Evolutionary conservation across 2,888 invertebrate genomes (phyloP).

Genomic region (Salticus scenicus): DNA sequence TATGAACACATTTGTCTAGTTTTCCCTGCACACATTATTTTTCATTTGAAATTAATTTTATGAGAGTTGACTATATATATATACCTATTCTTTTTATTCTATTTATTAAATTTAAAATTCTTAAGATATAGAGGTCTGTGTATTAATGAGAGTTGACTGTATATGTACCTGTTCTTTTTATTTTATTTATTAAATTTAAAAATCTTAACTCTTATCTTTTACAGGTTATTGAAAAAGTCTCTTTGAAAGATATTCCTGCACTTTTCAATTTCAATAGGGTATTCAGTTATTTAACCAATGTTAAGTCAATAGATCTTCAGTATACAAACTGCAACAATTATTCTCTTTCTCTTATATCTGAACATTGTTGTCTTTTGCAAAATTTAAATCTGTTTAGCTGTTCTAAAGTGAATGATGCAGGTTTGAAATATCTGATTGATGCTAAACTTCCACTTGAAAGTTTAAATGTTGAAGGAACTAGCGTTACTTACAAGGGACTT

Average conservation of each 20-base stretch:
- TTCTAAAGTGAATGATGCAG: constrained; percentile 41
- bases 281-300: constrained; percentile 19
- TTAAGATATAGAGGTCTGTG: too few relatives aligned
- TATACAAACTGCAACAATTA: constrained; percentile 40
- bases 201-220: constrained; percentile 7
- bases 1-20: too few relatives aligned
- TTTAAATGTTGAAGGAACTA: constrained; percentile 47
- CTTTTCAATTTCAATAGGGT: constrained; percentile 36
- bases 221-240: constrained; percentile 42
- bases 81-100: too few relatives aligned
- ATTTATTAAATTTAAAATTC: too few relatives aligned
- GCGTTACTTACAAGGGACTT: constrained; percentile 45
- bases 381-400: constrained; percentile 43
- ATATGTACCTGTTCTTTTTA: too few relatives aligned
- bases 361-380: constrained; percentile 38
- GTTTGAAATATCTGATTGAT: constrained; percentile 22
- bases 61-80: too few relatives aligned
- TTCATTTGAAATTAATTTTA: too few relatives aligned
- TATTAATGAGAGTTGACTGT: too few relatives aligned
- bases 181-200: too few relatives aligned
- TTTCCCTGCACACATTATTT: too few relatives aligned
- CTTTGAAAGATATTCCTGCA: constrained; percentile 24
- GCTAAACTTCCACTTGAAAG: constrained; percentile 29
- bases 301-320: constrained; percentile 35
- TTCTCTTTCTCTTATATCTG: constrained; percentile 35